A percentile compares a stretch with the other conserved stretches of the same genome.
phyloP scores from a whole-genome alignment of 2,797 vertebrate species.

The Takifugu ocellatus region DNA sequence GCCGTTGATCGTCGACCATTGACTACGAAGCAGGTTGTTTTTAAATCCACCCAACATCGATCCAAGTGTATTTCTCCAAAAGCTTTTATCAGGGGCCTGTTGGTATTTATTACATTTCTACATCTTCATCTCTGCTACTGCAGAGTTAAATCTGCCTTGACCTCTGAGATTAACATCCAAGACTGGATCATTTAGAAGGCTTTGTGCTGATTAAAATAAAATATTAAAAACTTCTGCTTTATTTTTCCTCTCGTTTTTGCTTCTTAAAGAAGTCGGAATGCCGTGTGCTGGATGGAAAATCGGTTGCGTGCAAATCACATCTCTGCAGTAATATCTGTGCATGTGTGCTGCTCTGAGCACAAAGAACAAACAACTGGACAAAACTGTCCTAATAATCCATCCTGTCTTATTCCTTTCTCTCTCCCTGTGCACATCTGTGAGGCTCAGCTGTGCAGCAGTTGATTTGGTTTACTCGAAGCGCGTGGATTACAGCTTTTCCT shows the following conservation, averaged over 20 bases:
- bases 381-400: conserved; percentile 55
- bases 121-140: conserved; percentile 22
- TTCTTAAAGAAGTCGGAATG: background rate
- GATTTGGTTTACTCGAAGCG: conserved; percentile 58
- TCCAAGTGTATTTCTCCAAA: conserved; percentile 12
- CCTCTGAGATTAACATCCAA: conserved; percentile 72
- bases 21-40: conserved; percentile 8
- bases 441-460: conserved; percentile 57
- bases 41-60: conserved; percentile 8
- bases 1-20: conserved; percentile 9
- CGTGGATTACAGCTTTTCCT: conserved; percentile 62
- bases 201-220: conserved; percentile 70
- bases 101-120: conserved; percentile 5
- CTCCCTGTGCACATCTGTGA: conserved; percentile 56
- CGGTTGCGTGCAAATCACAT: background rate
- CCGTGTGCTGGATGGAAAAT: background rate
- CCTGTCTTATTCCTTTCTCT: conserved; percentile 33
- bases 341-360: conserved; percentile 13
- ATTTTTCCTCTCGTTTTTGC: conserved; percentile 28
- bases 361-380: conserved; percentile 34
- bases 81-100: background rate
- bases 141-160: conserved; percentile 55
- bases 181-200: conserved; percentile 64
- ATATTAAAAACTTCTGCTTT: conserved; percentile 54
- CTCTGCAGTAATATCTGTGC: conserved; percentile 3